phyloP scores from a whole-genome alignment of 2,888 invertebrate genomes.

The Amorpha juglandis region DNA sequence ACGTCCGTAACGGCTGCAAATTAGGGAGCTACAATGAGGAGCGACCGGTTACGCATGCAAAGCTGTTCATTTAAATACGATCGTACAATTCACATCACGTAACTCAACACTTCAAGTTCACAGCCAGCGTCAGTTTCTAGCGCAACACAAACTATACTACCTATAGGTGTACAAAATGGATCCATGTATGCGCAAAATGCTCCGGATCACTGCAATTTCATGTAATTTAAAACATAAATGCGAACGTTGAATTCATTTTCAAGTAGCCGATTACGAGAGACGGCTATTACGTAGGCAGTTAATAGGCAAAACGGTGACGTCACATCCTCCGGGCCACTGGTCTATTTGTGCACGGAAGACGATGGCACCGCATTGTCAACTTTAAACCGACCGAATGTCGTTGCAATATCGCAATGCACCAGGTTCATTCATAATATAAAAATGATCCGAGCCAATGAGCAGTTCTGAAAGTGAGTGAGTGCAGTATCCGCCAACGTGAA shows the following conservation, averaged over 20 bases:
- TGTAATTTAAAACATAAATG: slow-evolving; percentile 19
- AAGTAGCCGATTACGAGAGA: slow-evolving; percentile 18
- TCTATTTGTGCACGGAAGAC: slow-evolving; percentile 37
- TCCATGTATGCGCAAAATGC: not conserved
- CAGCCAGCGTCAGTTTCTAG: slow-evolving; percentile 27
- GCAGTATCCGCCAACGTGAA: not conserved
- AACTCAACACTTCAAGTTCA: slow-evolving; percentile 46
- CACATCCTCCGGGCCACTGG: slow-evolving; percentile 39
- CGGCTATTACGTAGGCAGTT: slow-evolving; percentile 32
- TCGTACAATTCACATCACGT: slow-evolving; percentile 71
- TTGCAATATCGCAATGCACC: not conserved
- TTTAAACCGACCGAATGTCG: too few species aligned
- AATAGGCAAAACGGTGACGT: slow-evolving; percentile 42
- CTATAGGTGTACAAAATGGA: not conserved
- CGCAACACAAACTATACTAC: not conserved
- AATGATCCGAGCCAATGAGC: not conserved
- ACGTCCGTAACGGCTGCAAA: slow-evolving; percentile 53
- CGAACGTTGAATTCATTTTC: slow-evolving; percentile 22
- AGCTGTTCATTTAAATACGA: slow-evolving; percentile 60
- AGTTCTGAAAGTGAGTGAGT: slow-evolving; percentile 9
- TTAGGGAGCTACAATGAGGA: slow-evolving; percentile 54
- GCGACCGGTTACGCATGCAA: slow-evolving; percentile 52
- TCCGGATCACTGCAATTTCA: slow-evolving; percentile 22
- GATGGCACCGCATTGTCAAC: not conserved
- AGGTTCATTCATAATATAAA: not conserved